Evolutionary conservation across 2,888 invertebrate species (phyloP).

Genomic region (Blastobasis adustella): DNA sequence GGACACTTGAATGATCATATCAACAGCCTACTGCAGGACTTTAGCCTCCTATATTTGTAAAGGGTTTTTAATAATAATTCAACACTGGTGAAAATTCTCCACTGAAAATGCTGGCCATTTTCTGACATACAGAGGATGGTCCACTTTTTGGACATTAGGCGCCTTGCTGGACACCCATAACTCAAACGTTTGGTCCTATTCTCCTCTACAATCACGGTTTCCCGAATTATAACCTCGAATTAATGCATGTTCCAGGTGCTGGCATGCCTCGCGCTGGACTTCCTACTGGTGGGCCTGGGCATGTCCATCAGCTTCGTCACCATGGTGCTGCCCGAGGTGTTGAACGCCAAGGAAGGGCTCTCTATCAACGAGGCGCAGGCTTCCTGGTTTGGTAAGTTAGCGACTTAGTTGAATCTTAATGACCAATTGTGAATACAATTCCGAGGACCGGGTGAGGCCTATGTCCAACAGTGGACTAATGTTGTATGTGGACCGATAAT

Average conservation of each 20-base stretch:
- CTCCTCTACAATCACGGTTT: neutral
- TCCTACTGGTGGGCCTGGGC: slow-evolving; percentile 71
- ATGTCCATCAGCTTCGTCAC: slow-evolving; percentile 76
- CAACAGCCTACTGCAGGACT: too few relatives aligned
- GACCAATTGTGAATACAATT: too few relatives aligned
- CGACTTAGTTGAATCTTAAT: too few relatives aligned
- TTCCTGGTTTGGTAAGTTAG: slow-evolving; percentile 73
- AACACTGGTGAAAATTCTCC: too few relatives aligned
- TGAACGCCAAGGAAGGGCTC: slow-evolving; percentile 63
- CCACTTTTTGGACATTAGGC: neutral
- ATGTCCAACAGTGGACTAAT: too few relatives aligned
- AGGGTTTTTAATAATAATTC: too few relatives aligned
- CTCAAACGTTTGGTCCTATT: neutral
- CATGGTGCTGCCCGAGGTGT: slow-evolving; percentile 72
- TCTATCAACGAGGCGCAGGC: slow-evolving; percentile 68
- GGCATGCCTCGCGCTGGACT: slow-evolving; percentile 71
- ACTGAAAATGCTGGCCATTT: neutral
- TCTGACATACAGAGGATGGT: neutral
- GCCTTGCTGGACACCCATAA: neutral
- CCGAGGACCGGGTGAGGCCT: too few relatives aligned
- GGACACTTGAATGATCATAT: too few relatives aligned
- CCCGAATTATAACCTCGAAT: neutral
- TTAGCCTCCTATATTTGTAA: too few relatives aligned
- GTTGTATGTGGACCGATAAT: too few relatives aligned
- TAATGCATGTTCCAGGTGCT: slow-evolving; percentile 45